Conservation (phyloP, 2,113 vertebrate genomes). For the Xiphophorus maculatus region DNA sequence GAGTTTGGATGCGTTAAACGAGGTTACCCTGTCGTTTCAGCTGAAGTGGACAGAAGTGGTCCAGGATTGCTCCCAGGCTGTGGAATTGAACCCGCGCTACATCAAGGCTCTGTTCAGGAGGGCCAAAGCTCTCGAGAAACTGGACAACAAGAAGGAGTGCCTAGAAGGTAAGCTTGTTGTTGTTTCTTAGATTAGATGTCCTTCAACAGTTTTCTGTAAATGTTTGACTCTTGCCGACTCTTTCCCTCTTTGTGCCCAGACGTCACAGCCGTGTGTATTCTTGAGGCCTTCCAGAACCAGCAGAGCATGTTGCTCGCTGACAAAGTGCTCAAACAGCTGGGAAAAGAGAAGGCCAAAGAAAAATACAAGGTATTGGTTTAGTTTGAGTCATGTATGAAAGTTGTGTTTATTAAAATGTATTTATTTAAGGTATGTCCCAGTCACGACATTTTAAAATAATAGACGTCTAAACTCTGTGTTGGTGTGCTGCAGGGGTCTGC, state of each 20-base stretch:
- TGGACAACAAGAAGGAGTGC: conserved; percentile 97
- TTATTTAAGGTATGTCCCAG: neutral
- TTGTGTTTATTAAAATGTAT: too few relatives aligned
- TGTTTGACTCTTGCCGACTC: neutral
- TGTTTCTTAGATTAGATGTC: neutral
- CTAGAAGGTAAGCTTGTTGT: conserved; percentile 86
- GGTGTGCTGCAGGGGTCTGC: too few relatives aligned
- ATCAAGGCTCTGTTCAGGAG: conserved; percentile 97
- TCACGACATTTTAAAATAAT: neutral
- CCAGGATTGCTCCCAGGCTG: conserved; percentile 92
- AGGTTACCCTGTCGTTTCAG: conserved; percentile 69
- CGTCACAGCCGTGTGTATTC: conserved; percentile 98
- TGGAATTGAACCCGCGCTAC: conserved; percentile 95
- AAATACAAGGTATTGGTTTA: conserved; percentile 91
- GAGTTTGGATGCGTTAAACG: neutral
- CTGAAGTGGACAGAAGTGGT: conserved; percentile 96
- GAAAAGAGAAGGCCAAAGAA: conserved; percentile 99
- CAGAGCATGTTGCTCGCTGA: conserved; percentile 98
- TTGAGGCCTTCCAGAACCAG: conserved; percentile 98
- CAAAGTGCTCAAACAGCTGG: conserved; percentile 97
- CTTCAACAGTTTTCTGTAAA: neutral
- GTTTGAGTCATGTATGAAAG: neutral
- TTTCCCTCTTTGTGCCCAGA: conserved; percentile 72
- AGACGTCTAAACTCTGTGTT: neutral
- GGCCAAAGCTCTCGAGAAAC: conserved; percentile 94